Base-by-base conservation (phyloP, 2,797 vertebrate genomes). In the Siniperca obscura region DNA sequence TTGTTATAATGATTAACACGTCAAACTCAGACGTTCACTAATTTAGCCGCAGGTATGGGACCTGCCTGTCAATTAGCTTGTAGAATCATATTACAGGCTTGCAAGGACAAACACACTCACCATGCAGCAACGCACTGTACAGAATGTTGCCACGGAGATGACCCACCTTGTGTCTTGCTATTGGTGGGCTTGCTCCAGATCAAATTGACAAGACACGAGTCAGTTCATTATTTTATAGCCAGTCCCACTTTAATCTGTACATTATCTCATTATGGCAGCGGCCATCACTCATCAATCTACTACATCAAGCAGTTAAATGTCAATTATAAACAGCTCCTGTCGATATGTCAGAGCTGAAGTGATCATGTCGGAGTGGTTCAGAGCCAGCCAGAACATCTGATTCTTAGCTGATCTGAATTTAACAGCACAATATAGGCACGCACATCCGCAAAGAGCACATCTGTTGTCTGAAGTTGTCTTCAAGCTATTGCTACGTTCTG, bases 131-230 rank as follows among this genome's bases (percentile, higher is more conserved):
- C 67, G 57, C 25, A 70, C 62, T 27, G 44, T 7, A n/a, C 59
- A 14, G 9, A 38, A 42, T 1, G 40, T 79, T 52, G 74, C 79
- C 74, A 78, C 30, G 1, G 70, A 74, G 74, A 78, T 74, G 78
- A 86, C 64, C 74, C 55, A 62, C 67, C 67, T 85, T 66, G 72
- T 87, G 72, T 87, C 81, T 82, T 70, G 70, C 74, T 73, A 86
- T 80, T 81, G 80, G 85, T 80, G 78, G 78, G 83, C 85, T 76
- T 77, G 79, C 85, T 90, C 78, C 50, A 86, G 65, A 50, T 87
- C 79, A 74, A 91, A 81, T 66, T 91, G 91, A 91, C 89, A 87
- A 89, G 87, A 91, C 85, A 86, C 25, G 38, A 83, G 87, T 91
- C 70, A 73, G 76, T 81, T 86, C 75, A 44, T 88, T 87, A 82